Evolutionary conservation across 2,113 vertebrate genomes (phyloP).

Genomic region (Gasterosteus nipponicus): DNA sequence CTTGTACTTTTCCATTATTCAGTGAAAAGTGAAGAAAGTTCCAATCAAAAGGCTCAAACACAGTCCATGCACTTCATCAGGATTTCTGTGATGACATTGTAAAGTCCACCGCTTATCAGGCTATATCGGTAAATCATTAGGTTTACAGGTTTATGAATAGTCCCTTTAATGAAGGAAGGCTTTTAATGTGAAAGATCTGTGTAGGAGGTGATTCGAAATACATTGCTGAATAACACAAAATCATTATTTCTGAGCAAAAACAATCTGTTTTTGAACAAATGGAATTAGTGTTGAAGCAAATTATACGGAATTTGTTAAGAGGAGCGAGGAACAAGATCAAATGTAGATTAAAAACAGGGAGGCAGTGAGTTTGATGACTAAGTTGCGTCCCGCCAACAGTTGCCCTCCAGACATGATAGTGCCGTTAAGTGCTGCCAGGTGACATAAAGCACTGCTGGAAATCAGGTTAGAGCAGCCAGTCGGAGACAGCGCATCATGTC

Average conservation of each 20-base stretch:
- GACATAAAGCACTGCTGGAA: constrained; percentile 22
- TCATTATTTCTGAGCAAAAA: not conserved
- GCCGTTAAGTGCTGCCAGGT: constrained; percentile 30
- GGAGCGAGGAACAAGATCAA: not conserved
- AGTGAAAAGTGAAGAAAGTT: not conserved
- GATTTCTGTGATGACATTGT: not conserved
- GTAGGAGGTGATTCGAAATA: not conserved
- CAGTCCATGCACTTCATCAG: not conserved
- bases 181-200: not conserved
- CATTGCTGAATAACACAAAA: not conserved
- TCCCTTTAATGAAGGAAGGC: not conserved
- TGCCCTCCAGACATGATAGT: not conserved
- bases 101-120: not conserved
- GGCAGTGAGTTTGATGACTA: not conserved
- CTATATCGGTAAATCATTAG: not conserved
- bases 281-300: not conserved
- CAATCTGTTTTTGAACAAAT: not conserved
- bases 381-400: constrained; percentile 1
- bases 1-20: not conserved
- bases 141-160: not conserved
- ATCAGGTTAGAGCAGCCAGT: constrained; percentile 17
- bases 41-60: not conserved
- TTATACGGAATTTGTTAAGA: not conserved
- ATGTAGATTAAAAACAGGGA: not conserved
- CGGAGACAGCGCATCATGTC: not conserved